A percentile compares a stretch with the other conserved stretches of the same genome.
Conservation (phyloP, 2,113 vertebrate species). For the Phrynosoma platyrhinos region DNA sequence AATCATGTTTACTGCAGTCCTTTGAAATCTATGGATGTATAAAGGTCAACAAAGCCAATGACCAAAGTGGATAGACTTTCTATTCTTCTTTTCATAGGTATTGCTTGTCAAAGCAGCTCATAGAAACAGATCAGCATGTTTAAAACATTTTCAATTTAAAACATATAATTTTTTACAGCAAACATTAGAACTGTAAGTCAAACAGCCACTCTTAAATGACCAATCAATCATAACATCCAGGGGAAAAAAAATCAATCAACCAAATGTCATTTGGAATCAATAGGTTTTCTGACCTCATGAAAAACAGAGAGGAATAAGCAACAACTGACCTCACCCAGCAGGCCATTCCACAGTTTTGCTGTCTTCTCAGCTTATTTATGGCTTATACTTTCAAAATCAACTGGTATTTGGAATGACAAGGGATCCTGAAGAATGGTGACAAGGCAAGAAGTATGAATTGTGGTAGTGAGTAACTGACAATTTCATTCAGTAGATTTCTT, state of each 20-base stretch:
- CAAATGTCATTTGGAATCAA: constrained; percentile 5
- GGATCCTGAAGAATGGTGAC: no score
- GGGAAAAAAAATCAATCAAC: neutral
- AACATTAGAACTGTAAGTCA: no score
- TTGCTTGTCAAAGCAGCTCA: neutral
- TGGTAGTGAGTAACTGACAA: no score
- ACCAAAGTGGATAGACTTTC: neutral
- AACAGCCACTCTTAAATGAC: neutral
- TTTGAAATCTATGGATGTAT: constrained; percentile 17
- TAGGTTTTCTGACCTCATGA: neutral
- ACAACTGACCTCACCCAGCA: neutral
- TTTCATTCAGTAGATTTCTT: no score
- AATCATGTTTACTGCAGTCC: neutral
- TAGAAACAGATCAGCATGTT: neutral
- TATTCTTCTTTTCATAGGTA: neutral
- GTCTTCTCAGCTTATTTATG: neutral
- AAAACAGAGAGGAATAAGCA: neutral
- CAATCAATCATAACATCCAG: neutral
- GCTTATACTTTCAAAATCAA: neutral
- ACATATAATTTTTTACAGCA: no score
- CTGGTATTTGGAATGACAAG: neutral
- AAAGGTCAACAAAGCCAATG: neutral
- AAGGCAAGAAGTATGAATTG: no score
- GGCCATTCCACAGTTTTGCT: neutral
- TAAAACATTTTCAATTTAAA: neutral